These are phyloP conservation scores for Manis crassicaudata DNA, from an alignment of 2,797 vertebrate species.

Conservation along the genomic window DNA sequence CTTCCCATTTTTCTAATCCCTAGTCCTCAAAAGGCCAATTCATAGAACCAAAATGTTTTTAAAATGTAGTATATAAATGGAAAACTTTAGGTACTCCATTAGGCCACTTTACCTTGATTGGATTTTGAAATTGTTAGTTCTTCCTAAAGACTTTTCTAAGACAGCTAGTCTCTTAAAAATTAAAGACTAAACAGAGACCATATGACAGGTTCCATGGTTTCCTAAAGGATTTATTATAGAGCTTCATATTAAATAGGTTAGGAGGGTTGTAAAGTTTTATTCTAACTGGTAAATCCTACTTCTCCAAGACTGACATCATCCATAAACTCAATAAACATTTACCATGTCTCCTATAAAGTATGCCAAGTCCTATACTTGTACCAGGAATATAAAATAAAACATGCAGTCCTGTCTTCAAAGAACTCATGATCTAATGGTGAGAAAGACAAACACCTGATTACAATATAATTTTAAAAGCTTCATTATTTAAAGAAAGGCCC, in stretches of 20 bases:
- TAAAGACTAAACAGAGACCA: background rate
- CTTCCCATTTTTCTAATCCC: background rate
- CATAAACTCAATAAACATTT: background rate
- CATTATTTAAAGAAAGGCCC: background rate
- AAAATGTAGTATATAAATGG: background rate
- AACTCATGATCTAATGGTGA: background rate
- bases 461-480: background rate
- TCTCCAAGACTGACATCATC: background rate
- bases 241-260: background rate
- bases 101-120: background rate
- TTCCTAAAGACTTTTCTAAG: background rate
- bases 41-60: background rate
- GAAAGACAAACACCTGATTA: background rate
- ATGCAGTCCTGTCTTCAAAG: background rate
- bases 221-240: background rate
- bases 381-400: conserved; percentile 1
- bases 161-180: background rate
- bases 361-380: background rate
- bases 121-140: background rate
- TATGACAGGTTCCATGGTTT: background rate
- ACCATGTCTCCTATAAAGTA: background rate
- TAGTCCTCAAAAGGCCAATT: background rate
- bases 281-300: background rate
- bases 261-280: background rate
- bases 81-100: background rate